Conservation (phyloP, 2,888 invertebrate species). For the Invenusta paracnida region DNA sequence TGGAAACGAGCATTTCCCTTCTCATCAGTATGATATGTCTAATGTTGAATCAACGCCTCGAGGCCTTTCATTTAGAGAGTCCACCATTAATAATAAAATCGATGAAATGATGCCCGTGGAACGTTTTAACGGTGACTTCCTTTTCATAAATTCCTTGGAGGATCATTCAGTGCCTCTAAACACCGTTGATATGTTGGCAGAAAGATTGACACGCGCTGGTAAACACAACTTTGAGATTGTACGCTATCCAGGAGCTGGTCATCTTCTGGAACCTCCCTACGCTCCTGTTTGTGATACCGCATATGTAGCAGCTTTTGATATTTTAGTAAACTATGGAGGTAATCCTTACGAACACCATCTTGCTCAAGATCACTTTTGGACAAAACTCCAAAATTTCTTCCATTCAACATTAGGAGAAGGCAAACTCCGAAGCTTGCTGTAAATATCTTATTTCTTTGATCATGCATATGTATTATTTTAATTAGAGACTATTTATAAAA, state of each 20-base stretch:
- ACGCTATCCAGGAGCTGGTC: slow-evolving; percentile 50
- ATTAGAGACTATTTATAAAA: no score
- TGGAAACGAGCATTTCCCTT: not conserved
- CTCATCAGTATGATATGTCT: not conserved
- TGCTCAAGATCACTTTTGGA: slow-evolving; percentile 30
- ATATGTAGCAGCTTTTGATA: not conserved
- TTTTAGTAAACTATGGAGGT: slow-evolving; percentile 19
- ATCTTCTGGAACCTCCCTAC: slow-evolving; percentile 53
- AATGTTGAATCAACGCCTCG: not conserved
- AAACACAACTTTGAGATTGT: slow-evolving; percentile 20
- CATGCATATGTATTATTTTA: no score
- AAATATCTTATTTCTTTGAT: no score
- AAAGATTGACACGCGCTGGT: slow-evolving; percentile 7
- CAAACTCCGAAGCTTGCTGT: no score
- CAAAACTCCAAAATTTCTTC: not conserved
- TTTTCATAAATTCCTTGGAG: slow-evolving; percentile 16
- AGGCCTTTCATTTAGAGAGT: not conserved
- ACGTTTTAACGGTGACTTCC: not conserved
- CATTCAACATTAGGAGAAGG: no score
- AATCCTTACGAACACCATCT: slow-evolving; percentile 1
- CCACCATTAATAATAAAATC: not conserved
- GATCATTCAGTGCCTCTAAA: slow-evolving; percentile 33
- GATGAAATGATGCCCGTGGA: slow-evolving; percentile 36
- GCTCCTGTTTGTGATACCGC: slow-evolving; percentile 46
- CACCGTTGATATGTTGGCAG: not conserved